phyloP scores from a whole-genome alignment of 1,140 invertebrate species.

The Hylaeus anthracinus region DNA sequence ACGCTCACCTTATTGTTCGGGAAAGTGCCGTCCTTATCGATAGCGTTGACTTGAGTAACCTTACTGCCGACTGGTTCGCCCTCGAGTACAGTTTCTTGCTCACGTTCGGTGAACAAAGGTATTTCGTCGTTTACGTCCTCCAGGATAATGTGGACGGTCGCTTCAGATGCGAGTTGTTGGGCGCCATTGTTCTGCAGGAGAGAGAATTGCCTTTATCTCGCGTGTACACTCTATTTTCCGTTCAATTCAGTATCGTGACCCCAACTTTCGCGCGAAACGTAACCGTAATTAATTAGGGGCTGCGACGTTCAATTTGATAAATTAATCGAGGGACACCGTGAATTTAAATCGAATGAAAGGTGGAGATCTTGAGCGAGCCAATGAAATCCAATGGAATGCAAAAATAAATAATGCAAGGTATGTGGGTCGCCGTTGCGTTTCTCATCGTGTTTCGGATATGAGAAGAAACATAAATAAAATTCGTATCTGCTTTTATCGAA shows the following conservation, averaged over 20 bases:
- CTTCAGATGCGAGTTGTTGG: conserved; percentile 96
- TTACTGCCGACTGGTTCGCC: conserved; percentile 96
- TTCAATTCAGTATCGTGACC: neutral
- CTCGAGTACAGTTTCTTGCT: conserved; percentile 96
- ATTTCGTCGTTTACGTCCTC: conserved; percentile 99
- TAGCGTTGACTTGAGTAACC: conserved; percentile 97
- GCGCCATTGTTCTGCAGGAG: conserved; percentile 93
- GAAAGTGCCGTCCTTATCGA: conserved; percentile 97
- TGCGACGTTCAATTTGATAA: neutral
- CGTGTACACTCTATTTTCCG: neutral
- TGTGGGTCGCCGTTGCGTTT: too few species aligned
- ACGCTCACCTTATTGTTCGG: conserved; percentile 93
- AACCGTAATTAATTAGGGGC: neutral
- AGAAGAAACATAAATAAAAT: too few species aligned
- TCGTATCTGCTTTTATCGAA: too few species aligned
- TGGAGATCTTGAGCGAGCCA: too few species aligned
- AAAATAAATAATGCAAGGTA: too few species aligned
- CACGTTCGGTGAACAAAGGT: conserved; percentile 95
- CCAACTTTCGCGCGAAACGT: neutral
- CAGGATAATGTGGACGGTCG: conserved; percentile 95
- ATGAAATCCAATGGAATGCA: too few species aligned
- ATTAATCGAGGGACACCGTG: neutral
- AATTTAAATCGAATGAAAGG: neutral
- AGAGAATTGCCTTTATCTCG: conserved; percentile 17
- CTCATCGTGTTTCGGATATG: too few species aligned